Conservation (phyloP, 1,140 invertebrate genomes). For the Steinernema khuongi region DNA sequence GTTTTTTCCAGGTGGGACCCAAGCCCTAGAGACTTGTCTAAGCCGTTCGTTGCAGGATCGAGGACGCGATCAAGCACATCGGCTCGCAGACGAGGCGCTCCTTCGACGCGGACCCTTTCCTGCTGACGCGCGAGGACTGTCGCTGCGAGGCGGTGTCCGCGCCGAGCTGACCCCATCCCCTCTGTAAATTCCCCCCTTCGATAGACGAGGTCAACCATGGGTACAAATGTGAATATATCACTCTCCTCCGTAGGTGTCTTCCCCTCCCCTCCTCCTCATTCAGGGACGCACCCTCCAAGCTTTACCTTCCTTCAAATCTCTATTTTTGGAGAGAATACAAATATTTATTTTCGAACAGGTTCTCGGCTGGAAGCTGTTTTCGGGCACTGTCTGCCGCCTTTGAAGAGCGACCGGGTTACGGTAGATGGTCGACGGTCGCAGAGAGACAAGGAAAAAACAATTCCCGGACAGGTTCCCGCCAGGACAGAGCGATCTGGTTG, state of each 20-base stretch:
- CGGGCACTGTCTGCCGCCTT: too few relatives aligned
- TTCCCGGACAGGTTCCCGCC: too few relatives aligned
- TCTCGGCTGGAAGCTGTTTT: not conserved
- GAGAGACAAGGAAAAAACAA: too few relatives aligned
- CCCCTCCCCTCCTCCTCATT: not conserved
- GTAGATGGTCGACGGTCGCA: too few relatives aligned
- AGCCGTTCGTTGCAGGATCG: not conserved
- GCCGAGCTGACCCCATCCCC: not conserved
- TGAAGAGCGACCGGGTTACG: too few relatives aligned
- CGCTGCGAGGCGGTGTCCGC: not conserved
- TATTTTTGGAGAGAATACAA: not conserved
- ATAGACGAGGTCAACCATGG: conserved; percentile 7
- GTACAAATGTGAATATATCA: conserved; percentile 13
- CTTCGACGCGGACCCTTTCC: not conserved
- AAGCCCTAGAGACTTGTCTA: not conserved
- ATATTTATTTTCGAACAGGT: not conserved
- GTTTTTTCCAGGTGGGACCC: conserved; percentile 39
- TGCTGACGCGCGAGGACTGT: not conserved
- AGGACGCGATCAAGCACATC: conserved; percentile 7
- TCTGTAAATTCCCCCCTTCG: not conserved
- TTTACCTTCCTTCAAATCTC: conserved; percentile 9
- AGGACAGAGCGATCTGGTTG: too few relatives aligned
- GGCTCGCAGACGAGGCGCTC: not conserved
- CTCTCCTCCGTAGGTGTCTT: not conserved
- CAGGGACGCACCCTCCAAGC: not conserved